phyloP scores from a whole-genome alignment of 2,113 vertebrate genomes.

The Tragelaphus strepsiceros region DNA sequence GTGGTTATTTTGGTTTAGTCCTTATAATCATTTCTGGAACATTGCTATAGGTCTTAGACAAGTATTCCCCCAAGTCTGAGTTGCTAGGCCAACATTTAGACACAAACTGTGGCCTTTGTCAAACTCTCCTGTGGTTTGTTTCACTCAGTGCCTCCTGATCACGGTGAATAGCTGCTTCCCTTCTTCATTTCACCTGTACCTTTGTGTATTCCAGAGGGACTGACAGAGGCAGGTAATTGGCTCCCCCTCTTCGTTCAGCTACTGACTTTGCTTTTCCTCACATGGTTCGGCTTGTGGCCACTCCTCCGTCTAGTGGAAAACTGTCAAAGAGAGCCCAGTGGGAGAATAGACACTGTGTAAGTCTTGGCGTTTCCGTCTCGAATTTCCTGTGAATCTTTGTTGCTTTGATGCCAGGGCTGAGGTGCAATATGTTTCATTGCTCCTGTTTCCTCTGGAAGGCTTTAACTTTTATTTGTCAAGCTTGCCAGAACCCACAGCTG shows the following conservation, averaged over 20 bases:
- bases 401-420: not conserved
- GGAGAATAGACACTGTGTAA: not conserved
- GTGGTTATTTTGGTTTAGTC: not conserved
- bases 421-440: not conserved
- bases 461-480: constrained; percentile 14
- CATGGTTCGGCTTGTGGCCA: not conserved
- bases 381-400: not conserved
- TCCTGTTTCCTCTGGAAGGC: not conserved
- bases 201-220: not conserved
- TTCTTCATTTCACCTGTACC: not conserved
- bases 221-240: not conserved
- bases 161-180: not conserved
- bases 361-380: not conserved
- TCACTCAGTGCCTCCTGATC: not conserved
- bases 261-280: not conserved
- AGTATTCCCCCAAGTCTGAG: not conserved
- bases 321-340: not conserved
- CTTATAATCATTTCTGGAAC: not conserved
- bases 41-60: not conserved
- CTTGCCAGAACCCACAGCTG: not conserved
- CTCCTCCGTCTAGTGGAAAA: not conserved
- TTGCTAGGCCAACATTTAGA: not conserved
- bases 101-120: not conserved
- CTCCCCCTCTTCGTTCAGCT: not conserved
- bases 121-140: not conserved